Conservation (phyloP, 2,888 invertebrate genomes). For the Spialia ferax region DNA sequence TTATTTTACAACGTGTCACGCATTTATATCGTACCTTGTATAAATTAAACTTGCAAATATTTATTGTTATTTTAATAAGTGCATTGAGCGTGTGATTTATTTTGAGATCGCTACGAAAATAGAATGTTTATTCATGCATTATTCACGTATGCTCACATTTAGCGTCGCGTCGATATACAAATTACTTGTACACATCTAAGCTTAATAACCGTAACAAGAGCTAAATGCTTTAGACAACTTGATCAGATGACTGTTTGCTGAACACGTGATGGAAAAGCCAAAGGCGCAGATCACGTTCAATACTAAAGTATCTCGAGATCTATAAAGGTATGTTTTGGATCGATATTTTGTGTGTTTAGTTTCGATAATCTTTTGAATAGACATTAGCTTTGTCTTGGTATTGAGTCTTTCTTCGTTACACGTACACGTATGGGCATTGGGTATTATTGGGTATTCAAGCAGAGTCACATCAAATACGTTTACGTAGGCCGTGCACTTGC, state of each 20-base stretch:
- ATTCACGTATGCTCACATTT: slow-evolving; percentile 16
- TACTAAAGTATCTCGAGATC: no score
- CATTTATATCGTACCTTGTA: slow-evolving; percentile 14
- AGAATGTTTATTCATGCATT: slow-evolving; percentile 42
- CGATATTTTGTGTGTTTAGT: not conserved
- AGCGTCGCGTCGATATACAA: not conserved
- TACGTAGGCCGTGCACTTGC: no score
- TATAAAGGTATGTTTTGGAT: not conserved
- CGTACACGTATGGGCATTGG: no score
- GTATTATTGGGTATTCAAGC: no score
- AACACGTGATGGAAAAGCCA: not conserved
- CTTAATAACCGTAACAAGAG: slow-evolving; percentile 1
- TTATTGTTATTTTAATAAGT: slow-evolving; percentile 15
- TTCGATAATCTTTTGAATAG: no score
- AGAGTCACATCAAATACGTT: no score
- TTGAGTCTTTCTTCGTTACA: no score
- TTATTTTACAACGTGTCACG: slow-evolving; percentile 5
- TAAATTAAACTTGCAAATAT: slow-evolving; percentile 14
- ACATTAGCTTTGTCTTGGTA: no score
- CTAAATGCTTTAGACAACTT: not conserved
- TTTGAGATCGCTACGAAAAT: slow-evolving; percentile 38
- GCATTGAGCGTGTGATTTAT: slow-evolving; percentile 29
- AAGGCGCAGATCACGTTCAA: not conserved
- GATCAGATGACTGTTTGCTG: not conserved
- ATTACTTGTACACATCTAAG: not conserved